Evolutionary conservation across 2,797 vertebrate genomes (phyloP), one percentile per base, ranked within the genome.

Genomic region (Chrysolophus pictus): DNA sequence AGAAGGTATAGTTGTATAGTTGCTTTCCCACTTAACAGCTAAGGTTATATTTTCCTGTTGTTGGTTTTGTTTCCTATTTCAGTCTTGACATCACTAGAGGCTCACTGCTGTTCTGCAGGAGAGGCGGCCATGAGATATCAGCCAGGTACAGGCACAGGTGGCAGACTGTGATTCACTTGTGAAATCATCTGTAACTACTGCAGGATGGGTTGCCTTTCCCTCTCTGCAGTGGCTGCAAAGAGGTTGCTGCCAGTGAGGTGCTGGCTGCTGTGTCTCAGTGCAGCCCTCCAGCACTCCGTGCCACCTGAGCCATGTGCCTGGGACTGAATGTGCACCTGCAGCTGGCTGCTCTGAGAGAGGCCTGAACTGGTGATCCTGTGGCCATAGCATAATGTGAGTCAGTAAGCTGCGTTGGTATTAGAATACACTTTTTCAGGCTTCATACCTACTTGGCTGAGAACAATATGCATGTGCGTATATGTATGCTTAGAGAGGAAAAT

Each of bases 11-110:
- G 1, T 56, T 87, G 62, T 71, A 85, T 46, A 1, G 1, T 59
- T 91, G 68, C 73, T 94, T 92, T 88, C 68, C 72, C 60, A 46
- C 47, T 87, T 85, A 88, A 79, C 69, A 44, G 18, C 62, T 62
- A 55, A 53, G 2, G 16, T 75, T n/a, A 17, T 8, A 70, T 80
- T 87, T 69, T 33, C 31, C 62, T 10, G 0, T 60, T 0, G 1
- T 39, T 55, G 19, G 6, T 84, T 84, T 91, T 72, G 37, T 82
- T 94, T 94, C 53, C 55, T 37, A 0, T 74, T 84, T 70, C 74
- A 47, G 42, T 76, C 77, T 65, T 68, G 58, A 72, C 1, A 1
- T 75, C 68, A 33, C 91, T 71, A 84, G 84, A 74, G 87, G 60
- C 44, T 29, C 2, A 2, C 37, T 51, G 77, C 88, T 88, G 64